These are phyloP conservation scores for Plecturocebus donacophilus DNA, from an alignment of 2,113 vertebrate species.

Conservation along the genomic window DNA sequence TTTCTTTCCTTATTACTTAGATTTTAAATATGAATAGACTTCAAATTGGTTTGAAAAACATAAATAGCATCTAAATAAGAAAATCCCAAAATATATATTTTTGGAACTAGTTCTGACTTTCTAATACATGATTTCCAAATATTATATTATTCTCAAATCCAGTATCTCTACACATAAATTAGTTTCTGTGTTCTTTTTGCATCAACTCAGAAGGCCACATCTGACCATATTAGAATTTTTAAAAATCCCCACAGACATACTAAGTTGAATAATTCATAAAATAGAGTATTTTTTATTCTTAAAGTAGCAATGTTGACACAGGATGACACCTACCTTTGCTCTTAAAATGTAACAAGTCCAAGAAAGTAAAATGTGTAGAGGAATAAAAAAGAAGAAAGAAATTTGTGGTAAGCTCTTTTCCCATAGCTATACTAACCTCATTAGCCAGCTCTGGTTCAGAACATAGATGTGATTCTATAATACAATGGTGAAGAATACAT, in stretches of 20 bases:
- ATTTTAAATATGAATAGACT: not conserved
- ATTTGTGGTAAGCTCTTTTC: constrained; percentile 1
- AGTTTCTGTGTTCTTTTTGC: constrained; percentile 34
- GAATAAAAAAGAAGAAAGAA: not conserved
- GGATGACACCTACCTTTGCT: constrained; percentile 14
- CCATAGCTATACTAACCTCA: constrained; percentile 35
- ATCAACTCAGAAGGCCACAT: constrained; percentile 57
- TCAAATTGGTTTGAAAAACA: not conserved
- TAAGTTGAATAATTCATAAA: constrained; percentile 74
- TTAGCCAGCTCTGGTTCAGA: not conserved
- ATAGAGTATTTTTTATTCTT: constrained; percentile 62
- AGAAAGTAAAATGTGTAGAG: constrained; percentile 50
- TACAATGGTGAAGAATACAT: not conserved
- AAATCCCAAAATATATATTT: not conserved
- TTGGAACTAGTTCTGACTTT: not conserved
- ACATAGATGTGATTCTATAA: not conserved
- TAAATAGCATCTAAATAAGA: not conserved
- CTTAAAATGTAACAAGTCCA: constrained; percentile 51
- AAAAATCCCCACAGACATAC: constrained; percentile 19
- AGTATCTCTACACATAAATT: constrained; percentile 4
- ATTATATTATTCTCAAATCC: constrained; percentile 1
- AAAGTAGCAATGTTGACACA: constrained; percentile 54
- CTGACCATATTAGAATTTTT: constrained; percentile 59
- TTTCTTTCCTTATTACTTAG: not conserved
- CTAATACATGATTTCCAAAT: not conserved